Base-by-base conservation (phyloP, 2,888 invertebrate genomes). In the Hirudinaria manillensis region DNA sequence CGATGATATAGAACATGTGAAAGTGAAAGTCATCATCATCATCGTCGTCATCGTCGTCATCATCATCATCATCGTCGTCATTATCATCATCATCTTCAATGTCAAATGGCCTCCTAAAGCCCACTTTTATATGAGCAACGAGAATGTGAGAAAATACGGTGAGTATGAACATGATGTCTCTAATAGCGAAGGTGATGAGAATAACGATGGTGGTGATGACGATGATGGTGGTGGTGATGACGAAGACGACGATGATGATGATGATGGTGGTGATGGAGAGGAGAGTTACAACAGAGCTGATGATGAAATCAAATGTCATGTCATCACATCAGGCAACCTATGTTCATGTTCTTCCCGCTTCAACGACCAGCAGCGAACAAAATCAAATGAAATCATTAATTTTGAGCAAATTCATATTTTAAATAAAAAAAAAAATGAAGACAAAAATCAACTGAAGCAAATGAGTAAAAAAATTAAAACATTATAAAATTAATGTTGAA, bases 141-240 rank as follows among this genome's bases (percentile, higher is more conserved):
- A 16, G 16, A 45, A 45, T 45, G 45, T 16, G 36, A 6, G 36
- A 36, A 10, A 10, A 36, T 36, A 71, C 7, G 71, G 24, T 70
- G 45, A 70, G 4, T 16, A 53, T 53, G 53, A 13, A 27, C 27
- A 51, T 53, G 71, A 53, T 45, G 53, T 19, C 51, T 45, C 38
- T 72, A 32, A 72, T 72, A 32, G 55, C 55, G 72, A 27, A 27
- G 6, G 16, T 72, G 34, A 34, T 61, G 61, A 61, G 13, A n/a
- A 61, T 61, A 1, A 61, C n/a, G 56, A 61, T 61, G 61, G 13
- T 61, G 61, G n/a, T 3, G 7, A 61, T 61, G 61, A 61, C 1
- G 4, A 61, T 61, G 61, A 61, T 61, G 4, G n/a, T 61, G 61
- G n/a, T 61, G 21, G 13, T 29, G 61, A 61, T 61, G 21, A 61